Evolutionary conservation across 2,888 invertebrate genomes (phyloP).

Genomic region (Phrixothrix hirtus): DNA sequence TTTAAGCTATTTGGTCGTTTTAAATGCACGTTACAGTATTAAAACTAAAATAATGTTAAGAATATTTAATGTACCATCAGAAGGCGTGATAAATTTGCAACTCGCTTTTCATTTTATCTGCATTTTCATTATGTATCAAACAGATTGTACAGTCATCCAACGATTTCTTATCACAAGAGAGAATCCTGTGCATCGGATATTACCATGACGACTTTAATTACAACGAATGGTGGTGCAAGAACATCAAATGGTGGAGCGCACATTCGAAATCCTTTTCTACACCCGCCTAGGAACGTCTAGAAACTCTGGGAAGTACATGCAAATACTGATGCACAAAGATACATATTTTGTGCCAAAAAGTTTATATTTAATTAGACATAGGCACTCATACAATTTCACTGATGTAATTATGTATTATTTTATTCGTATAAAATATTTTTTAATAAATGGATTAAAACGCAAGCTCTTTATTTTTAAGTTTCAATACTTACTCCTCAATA

Average conservation of each 20-base stretch:
- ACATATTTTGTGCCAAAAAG: too few relatives aligned
- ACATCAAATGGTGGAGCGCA: slow-evolving; percentile 36
- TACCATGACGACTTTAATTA: slow-evolving; percentile 76
- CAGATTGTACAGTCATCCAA: slow-evolving; percentile 75
- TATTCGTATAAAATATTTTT: background rate
- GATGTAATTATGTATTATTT: background rate
- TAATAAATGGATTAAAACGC: background rate
- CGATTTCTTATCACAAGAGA: slow-evolving; percentile 67
- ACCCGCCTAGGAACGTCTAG: slow-evolving; percentile 39
- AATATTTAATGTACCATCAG: background rate
- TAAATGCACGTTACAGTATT: background rate
- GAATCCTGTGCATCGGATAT: slow-evolving; percentile 80
- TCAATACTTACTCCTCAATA: background rate
- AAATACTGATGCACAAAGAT: background rate
- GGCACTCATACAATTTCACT: background rate
- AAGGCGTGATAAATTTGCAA: background rate
- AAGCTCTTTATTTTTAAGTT: background rate
- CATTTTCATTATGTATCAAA: slow-evolving; percentile 16
- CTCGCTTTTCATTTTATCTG: slow-evolving; percentile 3
- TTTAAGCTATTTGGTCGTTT: background rate
- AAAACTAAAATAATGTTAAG: background rate
- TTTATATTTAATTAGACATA: background rate
- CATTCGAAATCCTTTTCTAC: slow-evolving; percentile 47
- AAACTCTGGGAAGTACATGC: too few relatives aligned
- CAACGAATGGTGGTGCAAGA: slow-evolving; percentile 51